Evolutionary conservation across 1,140 invertebrate species (phyloP), one percentile per base, ranked within the genome.

Genomic region (Drosophila suzukii): DNA sequence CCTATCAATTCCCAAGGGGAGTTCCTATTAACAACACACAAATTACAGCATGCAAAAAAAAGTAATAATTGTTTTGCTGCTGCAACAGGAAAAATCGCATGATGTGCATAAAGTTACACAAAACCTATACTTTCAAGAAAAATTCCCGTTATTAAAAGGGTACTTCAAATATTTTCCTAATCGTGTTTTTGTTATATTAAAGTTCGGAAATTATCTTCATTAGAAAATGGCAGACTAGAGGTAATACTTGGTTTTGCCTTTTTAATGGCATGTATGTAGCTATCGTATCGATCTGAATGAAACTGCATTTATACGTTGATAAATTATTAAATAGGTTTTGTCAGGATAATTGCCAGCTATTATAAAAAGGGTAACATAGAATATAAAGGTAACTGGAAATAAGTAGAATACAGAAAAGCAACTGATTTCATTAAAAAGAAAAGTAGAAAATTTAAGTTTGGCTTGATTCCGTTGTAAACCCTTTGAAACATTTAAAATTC

Each of bases 21-120:
- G 53, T 51, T 44, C 32, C 41, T 32, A 36, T 59, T 66, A 77
- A 78, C 59, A 84, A 80, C 32, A 46, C 11, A 61, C 11, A 76
- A 77, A 86, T 85, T 81, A 74, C 59, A 57, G 58, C 58, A 67
- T 73, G 60, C 57, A 32, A 57, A 51, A 62, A 59, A 62, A 34
- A 10, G 27, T 30, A 59, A 46, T 32, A 70, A 50, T 50, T 51
- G 32, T 56, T 60, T 43, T 47, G 41, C 43, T 36, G 11, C 43
- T 13, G 38, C 57, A 53, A 71, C 53, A 70, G 61, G 75, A 65
- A 43, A 80, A 71, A 59, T 55, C 44, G 39, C 62, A 53, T 43
- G 67, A 74, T 60, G 11, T 46, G 36, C 51, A 43, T 43, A 56
- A 32, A 32, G 2, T 11, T 30, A 55, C 20, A 47, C 38, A 68